phyloP scores from a whole-genome alignment of 2,797 vertebrate genomes.

The Avahi laniger region DNA sequence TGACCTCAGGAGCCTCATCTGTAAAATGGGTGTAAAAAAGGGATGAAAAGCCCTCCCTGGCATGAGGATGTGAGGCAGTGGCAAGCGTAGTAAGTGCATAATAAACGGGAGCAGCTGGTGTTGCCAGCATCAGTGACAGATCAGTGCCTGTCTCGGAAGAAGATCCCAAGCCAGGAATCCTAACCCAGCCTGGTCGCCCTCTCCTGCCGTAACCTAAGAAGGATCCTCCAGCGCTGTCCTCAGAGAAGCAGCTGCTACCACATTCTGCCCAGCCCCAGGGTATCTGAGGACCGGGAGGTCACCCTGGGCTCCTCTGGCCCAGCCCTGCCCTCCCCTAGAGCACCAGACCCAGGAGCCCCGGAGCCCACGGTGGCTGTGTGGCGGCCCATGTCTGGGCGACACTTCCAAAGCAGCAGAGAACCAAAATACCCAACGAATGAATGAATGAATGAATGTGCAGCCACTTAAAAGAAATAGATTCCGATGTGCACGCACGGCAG shows the following conservation, averaged over 20 bases:
- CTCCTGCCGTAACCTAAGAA: neutral
- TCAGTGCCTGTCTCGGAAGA: neutral
- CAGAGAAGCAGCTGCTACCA: neutral
- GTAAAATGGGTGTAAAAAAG: neutral
- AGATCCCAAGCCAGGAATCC: neutral
- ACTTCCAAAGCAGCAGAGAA: neutral
- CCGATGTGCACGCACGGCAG: rapidly evolving
- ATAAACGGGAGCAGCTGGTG: neutral
- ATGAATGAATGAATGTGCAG: neutral
- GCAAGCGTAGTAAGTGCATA: neutral
- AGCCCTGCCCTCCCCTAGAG: neutral
- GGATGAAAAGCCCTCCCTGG: neutral
- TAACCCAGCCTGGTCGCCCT: neutral
- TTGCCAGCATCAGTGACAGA: neutral
- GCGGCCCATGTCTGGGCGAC: neutral
- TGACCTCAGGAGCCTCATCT: neutral
- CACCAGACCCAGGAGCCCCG: neutral
- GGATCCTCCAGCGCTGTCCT: neutral
- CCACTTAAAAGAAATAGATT: neutral
- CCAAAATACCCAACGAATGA: neutral
- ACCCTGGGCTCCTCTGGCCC: neutral
- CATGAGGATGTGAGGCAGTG: neutral
- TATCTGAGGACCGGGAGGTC: conserved; percentile 35
- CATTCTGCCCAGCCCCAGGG: neutral
- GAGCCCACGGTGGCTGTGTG: neutral